phyloP scores from a whole-genome alignment of 1,140 invertebrate species.

The Charaxes varanes region DNA sequence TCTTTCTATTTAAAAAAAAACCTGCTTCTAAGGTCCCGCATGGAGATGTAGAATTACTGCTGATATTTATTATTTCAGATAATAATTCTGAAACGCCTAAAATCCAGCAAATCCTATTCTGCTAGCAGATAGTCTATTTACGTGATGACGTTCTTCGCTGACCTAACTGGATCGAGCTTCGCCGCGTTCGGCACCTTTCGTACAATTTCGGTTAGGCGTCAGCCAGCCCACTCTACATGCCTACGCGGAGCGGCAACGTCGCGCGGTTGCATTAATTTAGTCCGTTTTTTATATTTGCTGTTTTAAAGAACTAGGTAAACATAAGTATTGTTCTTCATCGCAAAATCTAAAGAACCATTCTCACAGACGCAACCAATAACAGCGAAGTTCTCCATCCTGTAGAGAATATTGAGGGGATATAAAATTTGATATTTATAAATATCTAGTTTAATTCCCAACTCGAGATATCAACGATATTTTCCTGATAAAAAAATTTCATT shows the following conservation, averaged over 20 bases:
- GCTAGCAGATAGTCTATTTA: conserved; percentile 28
- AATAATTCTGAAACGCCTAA: background rate
- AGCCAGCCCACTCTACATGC: conserved; percentile 38
- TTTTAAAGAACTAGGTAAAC: conserved; percentile 7
- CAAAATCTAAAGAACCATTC: too few relatives aligned
- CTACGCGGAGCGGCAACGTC: conserved; percentile 54
- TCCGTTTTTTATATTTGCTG: conserved; percentile 2
- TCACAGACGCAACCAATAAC: too few relatives aligned
- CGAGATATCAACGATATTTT: background rate
- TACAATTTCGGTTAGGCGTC: conserved; percentile 33
- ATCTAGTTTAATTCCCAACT: too few relatives aligned
- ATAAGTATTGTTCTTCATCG: background rate
- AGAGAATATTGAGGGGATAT: too few relatives aligned
- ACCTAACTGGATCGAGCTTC: conserved; percentile 19
- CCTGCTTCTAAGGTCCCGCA: too few relatives aligned
- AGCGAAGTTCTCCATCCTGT: too few relatives aligned
- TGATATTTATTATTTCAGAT: background rate
- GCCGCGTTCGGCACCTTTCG: conserved; percentile 38
- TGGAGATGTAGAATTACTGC: background rate
- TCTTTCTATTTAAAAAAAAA: too few relatives aligned
- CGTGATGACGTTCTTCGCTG: conserved; percentile 25
- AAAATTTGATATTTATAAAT: too few relatives aligned
- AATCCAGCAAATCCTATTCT: conserved; percentile 1
- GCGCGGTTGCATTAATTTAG: conserved; percentile 35
- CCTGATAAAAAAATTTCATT: background rate